phyloP scores from a whole-genome alignment of 92 coral and sea anemone species.

The Parazoanthus darwini region DNA sequence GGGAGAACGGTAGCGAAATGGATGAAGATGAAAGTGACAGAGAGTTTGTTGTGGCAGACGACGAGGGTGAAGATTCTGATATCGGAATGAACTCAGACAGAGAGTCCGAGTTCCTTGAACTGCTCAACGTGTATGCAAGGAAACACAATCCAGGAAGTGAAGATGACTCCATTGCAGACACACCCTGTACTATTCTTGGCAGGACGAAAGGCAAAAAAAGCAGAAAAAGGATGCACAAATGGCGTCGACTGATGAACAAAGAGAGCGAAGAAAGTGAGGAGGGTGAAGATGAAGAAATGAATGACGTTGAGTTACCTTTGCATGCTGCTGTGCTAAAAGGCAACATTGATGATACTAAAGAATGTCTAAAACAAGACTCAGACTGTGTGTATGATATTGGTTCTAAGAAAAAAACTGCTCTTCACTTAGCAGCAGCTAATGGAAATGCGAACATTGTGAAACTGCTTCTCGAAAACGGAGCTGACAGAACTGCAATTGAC shows the following conservation, averaged over 20 bases:
- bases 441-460: conserved; percentile 72
- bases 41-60: conserved; percentile 80
- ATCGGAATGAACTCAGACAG: conserved; percentile 72
- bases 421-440: conserved; percentile 76
- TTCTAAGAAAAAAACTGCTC: conserved; percentile 72
- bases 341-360: conserved; percentile 48
- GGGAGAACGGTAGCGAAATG: conserved; percentile 58
- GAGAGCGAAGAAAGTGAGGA: conserved; percentile 67
- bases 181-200: conserved; percentile 29
- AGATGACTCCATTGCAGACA: background rate
- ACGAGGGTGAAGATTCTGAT: conserved; percentile 59
- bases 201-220: conserved; percentile 34
- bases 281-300: conserved; percentile 32
- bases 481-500: conserved; percentile 76
- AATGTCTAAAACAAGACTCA: conserved; percentile 53
- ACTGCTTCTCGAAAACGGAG: conserved; percentile 61
- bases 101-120: conserved; percentile 66
- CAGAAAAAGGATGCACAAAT: conserved; percentile 43
- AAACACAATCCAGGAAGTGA: conserved; percentile 18
- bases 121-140: conserved; percentile 59
- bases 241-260: conserved; percentile 68
- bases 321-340: conserved; percentile 64
- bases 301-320: conserved; percentile 36
- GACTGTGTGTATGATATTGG: conserved; percentile 66
- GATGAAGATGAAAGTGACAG: conserved; percentile 81